A percentile compares a stretch with the other conserved stretches of the same genome.
Conservation (phyloP, 2,888 invertebrate genomes). For the Amphipoea oculea region DNA sequence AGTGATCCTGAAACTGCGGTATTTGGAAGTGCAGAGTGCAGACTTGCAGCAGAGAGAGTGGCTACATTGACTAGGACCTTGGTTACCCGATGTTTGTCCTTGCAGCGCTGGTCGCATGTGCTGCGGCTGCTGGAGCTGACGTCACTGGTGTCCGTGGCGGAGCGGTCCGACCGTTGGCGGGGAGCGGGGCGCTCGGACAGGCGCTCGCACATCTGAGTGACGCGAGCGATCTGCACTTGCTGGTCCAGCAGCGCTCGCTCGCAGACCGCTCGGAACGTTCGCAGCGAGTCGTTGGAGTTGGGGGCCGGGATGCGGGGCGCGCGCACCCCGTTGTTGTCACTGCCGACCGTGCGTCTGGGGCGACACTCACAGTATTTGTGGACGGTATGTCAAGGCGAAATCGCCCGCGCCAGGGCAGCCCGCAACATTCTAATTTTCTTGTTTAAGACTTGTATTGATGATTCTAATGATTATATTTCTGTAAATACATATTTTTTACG, state of each 20-base stretch:
- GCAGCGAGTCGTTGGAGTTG: conserved; percentile 73
- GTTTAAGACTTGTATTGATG: not conserved
- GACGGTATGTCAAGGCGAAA: not conserved
- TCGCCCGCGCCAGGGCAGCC: no score
- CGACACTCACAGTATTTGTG: conserved; percentile 1
- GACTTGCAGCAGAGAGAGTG: not conserved
- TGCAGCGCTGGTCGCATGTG: conserved; percentile 66
- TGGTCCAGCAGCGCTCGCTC: conserved; percentile 81
- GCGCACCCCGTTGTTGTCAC: conserved; percentile 45
- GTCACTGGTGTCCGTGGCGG: conserved; percentile 70
- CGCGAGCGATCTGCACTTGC: conserved; percentile 80
- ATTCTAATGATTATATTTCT: not conserved
- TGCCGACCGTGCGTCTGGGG: conserved; percentile 38
- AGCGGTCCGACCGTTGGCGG: conserved; percentile 31
- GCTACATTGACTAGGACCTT: not conserved
- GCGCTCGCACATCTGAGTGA: conserved; percentile 81
- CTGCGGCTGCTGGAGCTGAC: conserved; percentile 75
- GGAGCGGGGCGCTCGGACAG: conserved; percentile 68
- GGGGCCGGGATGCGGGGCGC: conserved; percentile 43
- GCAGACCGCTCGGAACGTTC: conserved; percentile 78
- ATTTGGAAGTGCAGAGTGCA: not conserved
- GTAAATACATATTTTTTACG: not conserved
- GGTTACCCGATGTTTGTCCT: conserved; percentile 73
- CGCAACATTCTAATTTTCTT: not conserved
- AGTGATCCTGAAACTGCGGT: not conserved